These are phyloP conservation scores for Baryphthengus martii DNA, from an alignment of 2,113 vertebrate species.

Conservation along the genomic window DNA sequence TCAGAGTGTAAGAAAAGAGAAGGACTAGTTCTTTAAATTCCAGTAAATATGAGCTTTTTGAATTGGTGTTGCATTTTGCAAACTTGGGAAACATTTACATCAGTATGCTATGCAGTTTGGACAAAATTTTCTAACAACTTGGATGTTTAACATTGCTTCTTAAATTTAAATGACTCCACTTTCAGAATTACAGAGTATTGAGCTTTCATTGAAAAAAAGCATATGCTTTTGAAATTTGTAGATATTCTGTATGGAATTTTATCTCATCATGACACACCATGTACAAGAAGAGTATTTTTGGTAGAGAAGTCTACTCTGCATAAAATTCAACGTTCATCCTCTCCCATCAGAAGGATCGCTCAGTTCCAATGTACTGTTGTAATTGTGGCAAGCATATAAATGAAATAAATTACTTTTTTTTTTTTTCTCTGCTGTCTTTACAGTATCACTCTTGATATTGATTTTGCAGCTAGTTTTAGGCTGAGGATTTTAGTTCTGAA, in stretches of 20 bases:
- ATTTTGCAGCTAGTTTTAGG: not conserved
- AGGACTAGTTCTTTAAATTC: not conserved
- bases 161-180: not conserved
- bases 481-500: not conserved
- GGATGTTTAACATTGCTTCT: not conserved
- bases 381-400: not conserved
- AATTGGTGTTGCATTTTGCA: not conserved
- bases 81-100: not conserved
- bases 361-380: not conserved
- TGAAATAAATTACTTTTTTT: not conserved
- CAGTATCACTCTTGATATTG: not conserved
- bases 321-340: not conserved
- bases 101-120: not conserved
- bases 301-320: not conserved
- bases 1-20: not conserved
- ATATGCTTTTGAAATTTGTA: not conserved
- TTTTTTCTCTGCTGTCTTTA: not conserved
- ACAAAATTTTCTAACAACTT: not conserved
- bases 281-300: not conserved
- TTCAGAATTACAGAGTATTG: not conserved
- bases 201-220: not conserved
- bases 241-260: not conserved
- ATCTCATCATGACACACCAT: accelerated
- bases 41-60: not conserved
- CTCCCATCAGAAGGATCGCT: not conserved